Evolutionary conservation across 1,140 invertebrate species (phyloP).

Genomic region (Penaeus indicus): DNA sequence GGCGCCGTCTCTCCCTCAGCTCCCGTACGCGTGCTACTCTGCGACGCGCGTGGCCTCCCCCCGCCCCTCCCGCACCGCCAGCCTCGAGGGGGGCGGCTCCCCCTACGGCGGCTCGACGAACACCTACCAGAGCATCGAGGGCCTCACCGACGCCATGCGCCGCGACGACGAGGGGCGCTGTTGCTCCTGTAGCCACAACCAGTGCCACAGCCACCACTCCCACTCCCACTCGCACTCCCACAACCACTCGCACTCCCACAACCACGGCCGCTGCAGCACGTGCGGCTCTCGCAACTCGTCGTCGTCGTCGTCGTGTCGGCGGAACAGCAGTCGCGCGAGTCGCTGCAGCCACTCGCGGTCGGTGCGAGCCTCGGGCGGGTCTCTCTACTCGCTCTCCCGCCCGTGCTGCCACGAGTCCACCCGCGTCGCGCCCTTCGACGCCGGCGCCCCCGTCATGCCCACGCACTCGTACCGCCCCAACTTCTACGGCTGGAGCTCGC

Average conservation of each 20-base stretch:
- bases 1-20: slow-evolving; percentile 22
- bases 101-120: slow-evolving; percentile 62
- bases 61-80: slow-evolving; percentile 56
- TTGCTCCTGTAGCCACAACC: slow-evolving; percentile 47
- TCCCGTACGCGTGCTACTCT: slow-evolving; percentile 66
- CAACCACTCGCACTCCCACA: slow-evolving; percentile 24
- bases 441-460: slow-evolving; percentile 34
- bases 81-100: slow-evolving; percentile 62
- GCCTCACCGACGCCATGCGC: slow-evolving; percentile 53
- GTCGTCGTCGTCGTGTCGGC: slow-evolving; percentile 51
- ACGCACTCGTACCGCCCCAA: slow-evolving; percentile 48
- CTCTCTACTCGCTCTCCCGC: slow-evolving; percentile 46
- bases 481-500: slow-evolving; percentile 58
- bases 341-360: slow-evolving; percentile 38
- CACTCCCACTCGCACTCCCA: slow-evolving; percentile 39
- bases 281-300: slow-evolving; percentile 59
- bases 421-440: slow-evolving; percentile 40
- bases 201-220: slow-evolving; percentile 47
- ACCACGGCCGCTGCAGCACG: slow-evolving; percentile 51
- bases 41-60: slow-evolving; percentile 64
- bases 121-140: slow-evolving; percentile 66
- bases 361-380: slow-evolving; percentile 42
- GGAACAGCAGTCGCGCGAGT: slow-evolving; percentile 47
- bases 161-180: slow-evolving; percentile 47
- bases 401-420: slow-evolving; percentile 54